These are phyloP conservation scores for Lasaia peninsularis DNA, from an alignment of 1,140 invertebrate genomes.

Conservation along the genomic window DNA sequence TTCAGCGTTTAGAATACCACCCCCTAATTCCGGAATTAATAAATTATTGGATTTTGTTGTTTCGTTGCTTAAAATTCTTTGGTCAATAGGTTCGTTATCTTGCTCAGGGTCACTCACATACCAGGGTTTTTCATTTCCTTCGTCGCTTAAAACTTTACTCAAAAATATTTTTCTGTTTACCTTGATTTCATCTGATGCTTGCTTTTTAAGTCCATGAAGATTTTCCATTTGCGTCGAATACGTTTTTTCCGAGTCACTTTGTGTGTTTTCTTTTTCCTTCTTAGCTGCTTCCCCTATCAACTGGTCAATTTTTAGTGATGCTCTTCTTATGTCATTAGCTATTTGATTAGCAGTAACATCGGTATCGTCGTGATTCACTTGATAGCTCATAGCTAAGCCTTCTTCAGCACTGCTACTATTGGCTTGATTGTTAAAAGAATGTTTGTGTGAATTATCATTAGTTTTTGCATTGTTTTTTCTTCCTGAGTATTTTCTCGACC, in stretches of 20 bases:
- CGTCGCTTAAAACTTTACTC: conserved; percentile 61
- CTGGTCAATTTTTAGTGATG: conserved; percentile 77
- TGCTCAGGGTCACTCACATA: conserved; percentile 74
- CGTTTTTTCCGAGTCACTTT: conserved; percentile 60
- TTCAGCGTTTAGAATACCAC: conserved; percentile 49
- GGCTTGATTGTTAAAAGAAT: conserved; percentile 49
- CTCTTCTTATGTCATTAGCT: conserved; percentile 75
- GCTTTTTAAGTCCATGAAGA: conserved; percentile 69
- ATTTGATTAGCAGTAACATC: conserved; percentile 77
- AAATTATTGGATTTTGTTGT: conserved; percentile 65
- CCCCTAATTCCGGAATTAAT: conserved; percentile 45
- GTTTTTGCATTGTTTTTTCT: conserved; percentile 76
- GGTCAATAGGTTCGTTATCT: conserved; percentile 60
- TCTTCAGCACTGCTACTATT: conserved; percentile 75
- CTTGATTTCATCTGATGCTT: conserved; percentile 67
- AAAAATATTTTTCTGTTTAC: conserved; percentile 63
- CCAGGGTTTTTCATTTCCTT: conserved; percentile 68
- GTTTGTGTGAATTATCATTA: conserved; percentile 69
- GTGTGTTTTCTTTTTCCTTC: conserved; percentile 70
- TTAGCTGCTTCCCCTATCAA: conserved; percentile 77
- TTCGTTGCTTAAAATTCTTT: conserved; percentile 46
- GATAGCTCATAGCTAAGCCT: conserved; percentile 71
- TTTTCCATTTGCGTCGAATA: conserved; percentile 71
- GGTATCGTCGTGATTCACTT: conserved; percentile 74
- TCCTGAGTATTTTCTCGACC: conserved; percentile 76